Conservation (phyloP, 2,888 invertebrate genomes). For the Synergus itoensis region DNA sequence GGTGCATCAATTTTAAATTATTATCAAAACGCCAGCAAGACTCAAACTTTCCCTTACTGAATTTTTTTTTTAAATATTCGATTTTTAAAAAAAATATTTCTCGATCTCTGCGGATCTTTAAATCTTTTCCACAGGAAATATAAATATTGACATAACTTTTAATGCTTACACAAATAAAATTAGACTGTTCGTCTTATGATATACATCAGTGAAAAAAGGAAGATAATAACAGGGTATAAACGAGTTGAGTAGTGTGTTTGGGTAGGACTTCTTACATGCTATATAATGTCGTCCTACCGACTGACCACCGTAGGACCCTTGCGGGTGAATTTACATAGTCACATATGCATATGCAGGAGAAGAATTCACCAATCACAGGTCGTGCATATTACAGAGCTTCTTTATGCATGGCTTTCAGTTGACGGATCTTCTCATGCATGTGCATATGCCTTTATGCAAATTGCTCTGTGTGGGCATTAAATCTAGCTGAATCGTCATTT, state of each 20-base stretch:
- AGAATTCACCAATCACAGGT: conserved; percentile 26
- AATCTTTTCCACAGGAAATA: background rate
- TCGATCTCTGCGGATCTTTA: background rate
- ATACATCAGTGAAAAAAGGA: background rate
- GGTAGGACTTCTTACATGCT: conserved; percentile 26
- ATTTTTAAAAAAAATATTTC: too few species aligned
- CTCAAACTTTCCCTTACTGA: too few species aligned
- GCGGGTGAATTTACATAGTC: conserved; percentile 19
- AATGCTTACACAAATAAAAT: conserved; percentile 24
- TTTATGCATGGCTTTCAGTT: conserved; percentile 13
- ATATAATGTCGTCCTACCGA: conserved; percentile 14
- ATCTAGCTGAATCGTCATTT: conserved; percentile 1
- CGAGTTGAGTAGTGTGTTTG: conserved; percentile 22
- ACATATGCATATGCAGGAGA: conserved; percentile 35
- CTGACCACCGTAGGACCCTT: conserved; percentile 20
- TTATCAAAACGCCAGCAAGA: too few species aligned
- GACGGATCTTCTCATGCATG: conserved; percentile 29
- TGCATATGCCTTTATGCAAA: conserved; percentile 33
- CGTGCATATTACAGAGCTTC: conserved; percentile 20
- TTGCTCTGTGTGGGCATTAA: conserved; percentile 1
- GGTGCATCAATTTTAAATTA: too few species aligned
- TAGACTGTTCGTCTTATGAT: background rate
- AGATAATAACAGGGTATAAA: conserved; percentile 35
- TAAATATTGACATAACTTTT: background rate
- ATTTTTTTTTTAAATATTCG: too few species aligned